phyloP scores from a whole-genome alignment of 2,113 vertebrate species.

The Xyliphius kryptos region DNA sequence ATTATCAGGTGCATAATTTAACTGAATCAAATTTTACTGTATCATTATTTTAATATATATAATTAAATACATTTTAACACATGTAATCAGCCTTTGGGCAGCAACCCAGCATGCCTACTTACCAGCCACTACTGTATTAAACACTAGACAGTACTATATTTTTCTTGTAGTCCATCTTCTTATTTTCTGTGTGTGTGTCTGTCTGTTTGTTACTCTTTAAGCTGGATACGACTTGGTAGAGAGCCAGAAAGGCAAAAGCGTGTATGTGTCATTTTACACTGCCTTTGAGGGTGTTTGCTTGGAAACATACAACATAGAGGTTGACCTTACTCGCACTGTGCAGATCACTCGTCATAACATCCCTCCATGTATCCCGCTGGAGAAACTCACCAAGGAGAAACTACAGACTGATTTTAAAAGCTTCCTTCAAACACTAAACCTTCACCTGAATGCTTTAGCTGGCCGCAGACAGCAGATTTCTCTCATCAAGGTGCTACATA shows the following conservation, averaged over 20 bases:
- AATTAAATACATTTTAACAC: no score
- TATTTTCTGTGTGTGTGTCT: no score
- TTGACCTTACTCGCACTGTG: slow-evolving; percentile 49
- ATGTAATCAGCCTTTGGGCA: no score
- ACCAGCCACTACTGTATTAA: no score
- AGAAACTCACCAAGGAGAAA: slow-evolving; percentile 43
- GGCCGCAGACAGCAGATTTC: slow-evolving; percentile 61
- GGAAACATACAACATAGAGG: slow-evolving; percentile 62
- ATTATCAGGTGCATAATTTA: no score
- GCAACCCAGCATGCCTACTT: no score
- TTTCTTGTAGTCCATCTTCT: no score
- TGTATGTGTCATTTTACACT: slow-evolving; percentile 57
- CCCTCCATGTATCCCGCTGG: slow-evolving; percentile 62
- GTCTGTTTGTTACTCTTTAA: slow-evolving; percentile 29
- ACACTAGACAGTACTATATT: no score
- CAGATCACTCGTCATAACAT: slow-evolving; percentile 62
- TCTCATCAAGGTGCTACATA: slow-evolving; percentile 64
- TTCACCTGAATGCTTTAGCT: slow-evolving; percentile 58
- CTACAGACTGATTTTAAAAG: slow-evolving; percentile 47
- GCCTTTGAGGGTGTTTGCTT: slow-evolving; percentile 55
- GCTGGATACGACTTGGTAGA: slow-evolving; percentile 60
- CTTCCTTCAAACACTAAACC: slow-evolving; percentile 56
- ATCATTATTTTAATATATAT: no score
- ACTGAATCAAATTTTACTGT: no score
- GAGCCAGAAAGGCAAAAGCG: slow-evolving; percentile 49